These are phyloP conservation scores for Clarias pachynema DNA, from an alignment of 2,797 vertebrate genomes.

Conservation along the genomic window DNA sequence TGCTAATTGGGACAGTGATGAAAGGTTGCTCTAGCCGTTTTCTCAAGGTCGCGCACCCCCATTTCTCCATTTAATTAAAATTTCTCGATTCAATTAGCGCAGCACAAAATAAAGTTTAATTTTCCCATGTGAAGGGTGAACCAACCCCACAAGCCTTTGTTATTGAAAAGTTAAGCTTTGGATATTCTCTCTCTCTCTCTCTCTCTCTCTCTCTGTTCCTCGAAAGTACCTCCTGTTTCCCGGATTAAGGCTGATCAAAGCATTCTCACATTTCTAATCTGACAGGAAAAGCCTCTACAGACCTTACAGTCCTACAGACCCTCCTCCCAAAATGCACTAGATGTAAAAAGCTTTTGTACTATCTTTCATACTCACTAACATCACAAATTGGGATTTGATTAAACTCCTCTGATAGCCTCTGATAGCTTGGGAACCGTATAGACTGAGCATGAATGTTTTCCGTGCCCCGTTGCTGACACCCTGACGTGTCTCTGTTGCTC, in stretches of 20 bases:
- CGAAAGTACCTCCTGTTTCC: constrained; percentile 50
- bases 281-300: constrained; percentile 15
- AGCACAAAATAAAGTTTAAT: constrained; percentile 55
- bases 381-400: neutral
- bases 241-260: constrained; percentile 71
- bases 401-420: neutral
- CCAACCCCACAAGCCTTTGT: constrained; percentile 39
- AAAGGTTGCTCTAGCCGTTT: constrained; percentile 66
- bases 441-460: neutral
- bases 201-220: neutral
- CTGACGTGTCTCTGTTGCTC: constrained; percentile 4
- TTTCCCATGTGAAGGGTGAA: constrained; percentile 33
- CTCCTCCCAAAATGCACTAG: constrained; percentile 4
- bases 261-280: constrained; percentile 53
- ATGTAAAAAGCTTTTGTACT: neutral
- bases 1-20: constrained; percentile 66
- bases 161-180: constrained; percentile 24
- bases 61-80: constrained; percentile 61
- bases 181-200: neutral
- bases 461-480: neutral
- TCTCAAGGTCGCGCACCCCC: constrained; percentile 41
- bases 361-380: neutral
- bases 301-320: neutral
- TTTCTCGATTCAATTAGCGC: constrained; percentile 66
- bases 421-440: neutral